Evolutionary conservation across 2,888 invertebrate species (phyloP), one percentile per base, ranked within the genome.

Genomic region (Hartigia nigra): DNA sequence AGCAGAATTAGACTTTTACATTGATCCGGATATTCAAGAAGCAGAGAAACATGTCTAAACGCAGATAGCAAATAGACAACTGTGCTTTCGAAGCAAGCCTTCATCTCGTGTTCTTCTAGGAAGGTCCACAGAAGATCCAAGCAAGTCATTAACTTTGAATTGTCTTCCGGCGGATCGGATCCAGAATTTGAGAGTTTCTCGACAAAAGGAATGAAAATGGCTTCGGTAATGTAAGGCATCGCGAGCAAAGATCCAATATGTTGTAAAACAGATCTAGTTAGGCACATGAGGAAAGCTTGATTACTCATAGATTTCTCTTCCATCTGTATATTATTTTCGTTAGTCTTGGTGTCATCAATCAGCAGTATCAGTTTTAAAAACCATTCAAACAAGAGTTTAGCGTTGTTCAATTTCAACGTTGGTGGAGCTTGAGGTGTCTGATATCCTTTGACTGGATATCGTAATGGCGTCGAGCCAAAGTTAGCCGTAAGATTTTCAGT

Each of bases 401-500:
- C 92, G 87, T 92, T 92, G 1, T 81, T 80, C 23, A 90, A 80
- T 75, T 88, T 82, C 23, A 82, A 80, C 23, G 55, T 79, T 0
- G 92, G 92, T 14, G 88, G 77, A 69, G 83, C 92, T 92, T 97
- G 96, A 0, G 96, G 90, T 0, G 96, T 94, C n/a, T 93, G 92
- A 88, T 93, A 96, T 0, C 94, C 95, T 2, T 93, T 92, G 5
- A 96, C 92, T 0, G 96, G 96, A 89, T 95, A 95, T 74, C 94
- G 94, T 82, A 93, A 90, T 1, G 95, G 95, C 2, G 93, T 93
- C 39, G 94, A 93, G 74, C 97, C 97, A 89, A 97, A 97, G 91
- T 97, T 97, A 0, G 95, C 96, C 79, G 95, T 95, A 0, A 97
- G 90, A 83, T 95, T 95, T 90, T 97, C 97, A 74, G 95, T 94